Percentiles rank a stretch among this genome's conserved stretches.
phyloP scores from a whole-genome alignment of 2,888 invertebrate genomes.

The Leptothorax acervorum region DNA sequence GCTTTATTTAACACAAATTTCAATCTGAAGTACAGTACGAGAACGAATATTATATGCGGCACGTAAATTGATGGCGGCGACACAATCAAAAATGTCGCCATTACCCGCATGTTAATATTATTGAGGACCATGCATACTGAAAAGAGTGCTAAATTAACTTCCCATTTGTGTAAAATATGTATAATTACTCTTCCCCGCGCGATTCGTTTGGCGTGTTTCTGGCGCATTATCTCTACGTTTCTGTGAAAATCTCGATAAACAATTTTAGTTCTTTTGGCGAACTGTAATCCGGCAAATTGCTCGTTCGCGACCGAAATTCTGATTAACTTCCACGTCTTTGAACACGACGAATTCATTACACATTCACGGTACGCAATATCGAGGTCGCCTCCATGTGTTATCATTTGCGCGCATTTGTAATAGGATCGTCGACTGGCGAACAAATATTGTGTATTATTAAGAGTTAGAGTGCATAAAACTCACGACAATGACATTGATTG shows the following conservation, averaged over 20 bases:
- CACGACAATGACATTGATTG: slow-evolving; percentile 67
- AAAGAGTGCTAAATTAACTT: slow-evolving; percentile 32
- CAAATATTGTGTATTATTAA: slow-evolving; percentile 66
- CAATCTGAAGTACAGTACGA: slow-evolving; percentile 13
- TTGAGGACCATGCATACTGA: not conserved
- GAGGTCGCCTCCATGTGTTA: slow-evolving; percentile 56
- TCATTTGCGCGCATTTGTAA: slow-evolving; percentile 58
- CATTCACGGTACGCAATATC: slow-evolving; percentile 41
- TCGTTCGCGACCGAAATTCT: not conserved
- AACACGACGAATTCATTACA: slow-evolving; percentile 54
- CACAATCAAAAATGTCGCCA: slow-evolving; percentile 20
- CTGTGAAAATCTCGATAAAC: slow-evolving; percentile 27
- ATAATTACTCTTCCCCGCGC: not conserved
- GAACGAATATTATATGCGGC: not conserved
- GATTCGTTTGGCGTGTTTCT: slow-evolving; percentile 1
- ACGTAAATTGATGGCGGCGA: slow-evolving; percentile 12
- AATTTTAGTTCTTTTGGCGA: slow-evolving; percentile 18
- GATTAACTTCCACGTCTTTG: slow-evolving; percentile 55
- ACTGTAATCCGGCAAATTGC: slow-evolving; percentile 23
- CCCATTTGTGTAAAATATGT: not conserved
- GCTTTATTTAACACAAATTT: slow-evolving; percentile 42
- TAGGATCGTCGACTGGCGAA: slow-evolving; percentile 54
- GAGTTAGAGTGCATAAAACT: slow-evolving; percentile 70
- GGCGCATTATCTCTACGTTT: slow-evolving; percentile 5
- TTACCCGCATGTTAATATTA: slow-evolving; percentile 36